These are phyloP conservation scores for Frankliniella fusca DNA, from an alignment of 2,888 invertebrate species.

Conservation along the genomic window DNA sequence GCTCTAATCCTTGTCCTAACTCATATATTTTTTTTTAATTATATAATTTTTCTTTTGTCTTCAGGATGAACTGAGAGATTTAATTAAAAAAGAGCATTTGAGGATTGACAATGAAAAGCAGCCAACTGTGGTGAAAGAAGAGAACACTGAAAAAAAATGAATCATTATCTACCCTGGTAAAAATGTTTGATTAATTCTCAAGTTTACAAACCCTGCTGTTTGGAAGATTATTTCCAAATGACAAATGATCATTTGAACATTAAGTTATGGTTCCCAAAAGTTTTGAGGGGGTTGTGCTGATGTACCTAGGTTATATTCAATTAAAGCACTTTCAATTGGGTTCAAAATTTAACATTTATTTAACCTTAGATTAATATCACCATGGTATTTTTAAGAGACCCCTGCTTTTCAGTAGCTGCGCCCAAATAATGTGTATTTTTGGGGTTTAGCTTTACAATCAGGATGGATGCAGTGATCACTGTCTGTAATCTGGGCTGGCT, in stretches of 20 bases:
- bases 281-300: neutral
- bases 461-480: slow-evolving; percentile 82
- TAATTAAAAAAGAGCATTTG: slow-evolving; percentile 57
- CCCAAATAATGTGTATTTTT: slow-evolving; percentile 88
- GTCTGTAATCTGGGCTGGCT: slow-evolving; percentile 56
- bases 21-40: neutral
- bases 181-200: too few relatives aligned
- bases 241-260: too few relatives aligned
- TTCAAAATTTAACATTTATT: slow-evolving; percentile 31
- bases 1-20: slow-evolving; percentile 28
- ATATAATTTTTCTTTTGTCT: slow-evolving; percentile 37
- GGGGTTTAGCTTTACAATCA: slow-evolving; percentile 71
- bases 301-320: slow-evolving; percentile 20
- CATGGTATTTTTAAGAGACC: too few relatives aligned
- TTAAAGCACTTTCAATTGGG: slow-evolving; percentile 29
- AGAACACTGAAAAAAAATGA: slow-evolving; percentile 18
- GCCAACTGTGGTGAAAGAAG: slow-evolving; percentile 25
- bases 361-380: slow-evolving; percentile 28
- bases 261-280: too few relatives aligned
- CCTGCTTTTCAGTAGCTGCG: slow-evolving; percentile 73
- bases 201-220: too few relatives aligned
- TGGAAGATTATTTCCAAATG: too few relatives aligned
- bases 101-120: slow-evolving; percentile 49
- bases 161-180: neutral
- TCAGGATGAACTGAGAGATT: slow-evolving; percentile 59